Conservation (phyloP, 2,888 invertebrate species). For the Laothoe populi region DNA sequence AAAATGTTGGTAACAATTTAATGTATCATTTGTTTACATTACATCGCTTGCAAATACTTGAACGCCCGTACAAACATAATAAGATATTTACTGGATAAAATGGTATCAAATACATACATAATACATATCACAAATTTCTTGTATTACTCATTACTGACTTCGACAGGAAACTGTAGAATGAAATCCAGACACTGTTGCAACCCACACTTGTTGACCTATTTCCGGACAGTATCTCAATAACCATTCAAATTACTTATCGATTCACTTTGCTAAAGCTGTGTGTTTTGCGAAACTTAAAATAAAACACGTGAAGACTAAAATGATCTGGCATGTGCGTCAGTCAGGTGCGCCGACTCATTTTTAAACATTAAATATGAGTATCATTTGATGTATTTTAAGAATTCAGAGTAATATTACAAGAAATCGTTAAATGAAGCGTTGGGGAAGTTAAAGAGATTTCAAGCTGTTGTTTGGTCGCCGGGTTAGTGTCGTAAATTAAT, state of each 20-base stretch:
- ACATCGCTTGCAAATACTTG: constrained; percentile 9
- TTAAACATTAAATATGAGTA: constrained; percentile 7
- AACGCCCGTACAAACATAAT: not conserved
- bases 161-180: constrained; percentile 47
- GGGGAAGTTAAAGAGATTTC: constrained; percentile 31
- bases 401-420: constrained; percentile 8
- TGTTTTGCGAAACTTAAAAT: constrained; percentile 31
- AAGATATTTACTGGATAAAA: too few relatives aligned
- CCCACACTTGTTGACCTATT: constrained; percentile 53
- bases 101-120: not conserved
- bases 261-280: constrained; percentile 36
- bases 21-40: not conserved
- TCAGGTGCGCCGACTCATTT: constrained; percentile 19
- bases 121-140: constrained; percentile 8
- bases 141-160: constrained; percentile 45
- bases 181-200: constrained; percentile 45
- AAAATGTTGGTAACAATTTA: not conserved
- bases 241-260: constrained; percentile 47
- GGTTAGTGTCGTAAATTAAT: constrained; percentile 45
- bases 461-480: constrained; percentile 41
- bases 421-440: constrained; percentile 11
- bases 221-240: constrained; percentile 42
- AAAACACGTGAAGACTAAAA: constrained; percentile 36
- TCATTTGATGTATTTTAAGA: constrained; percentile 19
- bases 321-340: constrained; percentile 29